These are phyloP conservation scores for Mus minutoides DNA, from an alignment of 2,797 vertebrate species.

Conservation along the genomic window DNA sequence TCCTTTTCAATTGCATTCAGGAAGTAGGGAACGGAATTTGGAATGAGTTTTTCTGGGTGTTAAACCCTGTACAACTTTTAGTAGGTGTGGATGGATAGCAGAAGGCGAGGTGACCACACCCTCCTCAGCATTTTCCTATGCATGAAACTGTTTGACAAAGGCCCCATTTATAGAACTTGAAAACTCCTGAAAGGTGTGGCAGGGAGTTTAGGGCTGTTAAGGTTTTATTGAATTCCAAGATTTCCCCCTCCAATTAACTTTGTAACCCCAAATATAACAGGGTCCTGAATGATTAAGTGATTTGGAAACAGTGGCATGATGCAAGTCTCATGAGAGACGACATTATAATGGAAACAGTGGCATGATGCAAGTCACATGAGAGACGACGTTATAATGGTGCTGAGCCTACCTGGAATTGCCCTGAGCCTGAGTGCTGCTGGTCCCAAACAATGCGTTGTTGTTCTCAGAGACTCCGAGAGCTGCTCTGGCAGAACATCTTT, in stretches of 20 bases:
- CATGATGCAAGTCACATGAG: conserved; percentile 55
- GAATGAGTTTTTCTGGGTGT: conserved; percentile 39
- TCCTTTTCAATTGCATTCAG: conserved; percentile 14
- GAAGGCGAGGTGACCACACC: conserved; percentile 20
- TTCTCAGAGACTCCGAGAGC: conserved; percentile 70
- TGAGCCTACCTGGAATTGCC: conserved; percentile 67
- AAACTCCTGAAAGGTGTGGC: conserved; percentile 51
- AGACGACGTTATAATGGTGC: conserved; percentile 31
- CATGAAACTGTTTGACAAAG: conserved; percentile 27
- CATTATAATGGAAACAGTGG: conserved; percentile 57
- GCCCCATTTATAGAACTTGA: conserved; percentile 34
- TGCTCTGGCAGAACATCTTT: conserved; percentile 71
- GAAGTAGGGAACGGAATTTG: neutral
- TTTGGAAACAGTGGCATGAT: conserved; percentile 64
- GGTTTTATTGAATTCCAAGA: conserved; percentile 60
- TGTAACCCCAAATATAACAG: conserved; percentile 71
- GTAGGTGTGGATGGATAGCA: neutral
- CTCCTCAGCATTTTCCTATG: conserved; percentile 22
- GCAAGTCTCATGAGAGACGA: too few relatives aligned
- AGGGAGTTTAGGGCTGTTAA: conserved; percentile 42
- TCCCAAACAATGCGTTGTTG: conserved; percentile 63
- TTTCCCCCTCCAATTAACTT: conserved; percentile 53
- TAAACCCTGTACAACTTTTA: neutral
- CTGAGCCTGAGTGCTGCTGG: conserved; percentile 53
- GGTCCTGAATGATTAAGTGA: conserved; percentile 72